Conservation (phyloP, 2,113 vertebrate species). For the Hydrolagus affinis region DNA sequence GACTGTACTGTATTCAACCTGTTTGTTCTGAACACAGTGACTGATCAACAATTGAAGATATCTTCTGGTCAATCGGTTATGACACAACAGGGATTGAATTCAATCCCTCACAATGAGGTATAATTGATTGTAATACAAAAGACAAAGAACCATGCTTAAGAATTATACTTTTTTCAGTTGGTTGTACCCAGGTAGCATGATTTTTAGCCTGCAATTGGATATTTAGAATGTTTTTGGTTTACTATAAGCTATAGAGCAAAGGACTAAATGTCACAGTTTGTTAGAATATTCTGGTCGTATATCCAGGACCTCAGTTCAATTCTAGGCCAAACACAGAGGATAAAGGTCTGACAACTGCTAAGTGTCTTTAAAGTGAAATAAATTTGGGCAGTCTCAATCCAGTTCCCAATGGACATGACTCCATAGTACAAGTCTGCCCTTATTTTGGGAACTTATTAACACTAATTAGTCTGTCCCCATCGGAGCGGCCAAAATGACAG, state of each 20-base stretch:
- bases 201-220: neutral
- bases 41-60: neutral
- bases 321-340: neutral
- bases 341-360: neutral
- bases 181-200: too few relatives aligned
- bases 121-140: constrained; percentile 1
- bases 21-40: neutral
- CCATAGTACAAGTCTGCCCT: neutral
- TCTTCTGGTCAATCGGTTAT: neutral
- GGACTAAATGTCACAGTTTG: neutral
- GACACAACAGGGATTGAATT: neutral
- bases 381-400: neutral
- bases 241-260: too few relatives aligned
- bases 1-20: neutral
- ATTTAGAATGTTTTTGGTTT: too few relatives aligned
- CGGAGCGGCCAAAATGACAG: neutral
- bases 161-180: neutral
- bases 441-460: neutral
- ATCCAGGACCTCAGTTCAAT: neutral
- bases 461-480: neutral
- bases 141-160: neutral
- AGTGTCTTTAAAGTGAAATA: neutral
- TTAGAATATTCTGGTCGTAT: neutral
- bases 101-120: neutral
- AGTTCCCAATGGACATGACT: neutral